These are phyloP conservation scores for Pteria penguin DNA, from an alignment of 2,888 invertebrate species.

Conservation along the genomic window DNA sequence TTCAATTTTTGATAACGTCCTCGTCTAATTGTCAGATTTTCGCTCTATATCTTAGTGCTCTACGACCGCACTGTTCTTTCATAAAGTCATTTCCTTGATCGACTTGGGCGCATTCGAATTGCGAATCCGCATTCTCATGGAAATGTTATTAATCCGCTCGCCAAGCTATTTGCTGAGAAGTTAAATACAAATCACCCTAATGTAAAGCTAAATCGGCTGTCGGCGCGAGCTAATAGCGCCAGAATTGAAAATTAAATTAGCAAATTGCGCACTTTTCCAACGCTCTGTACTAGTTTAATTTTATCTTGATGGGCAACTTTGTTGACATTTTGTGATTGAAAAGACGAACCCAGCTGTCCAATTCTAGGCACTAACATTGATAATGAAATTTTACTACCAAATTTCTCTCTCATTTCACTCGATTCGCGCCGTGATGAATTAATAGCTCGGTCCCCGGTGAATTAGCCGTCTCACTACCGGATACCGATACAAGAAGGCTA, in stretches of 20 bases:
- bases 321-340: conserved; percentile 60
- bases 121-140: conserved; percentile 48
- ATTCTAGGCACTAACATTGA: conserved; percentile 34
- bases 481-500: conserved; percentile 3
- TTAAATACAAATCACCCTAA: conserved; percentile 58
- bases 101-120: conserved; percentile 29
- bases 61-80: conserved; percentile 43
- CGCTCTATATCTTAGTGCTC: conserved; percentile 27
- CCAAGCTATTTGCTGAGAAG: conserved; percentile 39
- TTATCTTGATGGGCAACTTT: conserved; percentile 62
- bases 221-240: conserved; percentile 73
- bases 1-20: conserved; percentile 43
- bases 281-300: conserved; percentile 76
- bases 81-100: conserved; percentile 46
- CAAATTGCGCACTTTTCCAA: conserved; percentile 74
- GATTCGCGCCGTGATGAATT: conserved; percentile 39
- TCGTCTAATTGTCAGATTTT: conserved; percentile 35
- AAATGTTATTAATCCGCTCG: conserved; percentile 55
- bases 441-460: conserved; percentile 33
- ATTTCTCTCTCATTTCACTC: conserved; percentile 38
- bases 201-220: conserved; percentile 65
- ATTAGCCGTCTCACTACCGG: background rate
- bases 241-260: conserved; percentile 79
- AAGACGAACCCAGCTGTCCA: conserved; percentile 51
- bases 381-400: conserved; percentile 53